Percentiles rank a stretch among this genome's conserved stretches.
These are phyloP conservation scores for Nesogale talazaci DNA, from an alignment of 2,113 vertebrate species.

Conservation along the genomic window DNA sequence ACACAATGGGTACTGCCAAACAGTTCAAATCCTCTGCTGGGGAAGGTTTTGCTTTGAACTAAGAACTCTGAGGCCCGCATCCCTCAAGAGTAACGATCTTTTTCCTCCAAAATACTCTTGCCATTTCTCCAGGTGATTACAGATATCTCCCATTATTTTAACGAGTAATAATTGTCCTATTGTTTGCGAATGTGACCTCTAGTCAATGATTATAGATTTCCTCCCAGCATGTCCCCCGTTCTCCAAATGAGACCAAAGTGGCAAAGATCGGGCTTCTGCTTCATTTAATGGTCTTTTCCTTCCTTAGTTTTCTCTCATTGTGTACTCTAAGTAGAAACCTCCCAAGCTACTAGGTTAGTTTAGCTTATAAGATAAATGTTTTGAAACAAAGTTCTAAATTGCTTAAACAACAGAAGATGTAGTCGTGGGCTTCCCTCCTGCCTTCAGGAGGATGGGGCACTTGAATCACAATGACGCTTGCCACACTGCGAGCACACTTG, in stretches of 20 bases:
- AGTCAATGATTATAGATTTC: conserved; percentile 65
- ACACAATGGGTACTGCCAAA: neutral
- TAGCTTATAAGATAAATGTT: conserved; percentile 6
- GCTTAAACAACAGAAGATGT: neutral
- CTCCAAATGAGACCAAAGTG: conserved; percentile 85
- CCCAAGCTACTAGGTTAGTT: neutral
- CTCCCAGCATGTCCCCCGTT: conserved; percentile 78
- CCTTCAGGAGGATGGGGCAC: neutral
- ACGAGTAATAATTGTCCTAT: conserved; percentile 29
- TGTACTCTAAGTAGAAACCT: conserved; percentile 36
- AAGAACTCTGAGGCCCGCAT: neutral
- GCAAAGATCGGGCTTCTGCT: conserved; percentile 21
- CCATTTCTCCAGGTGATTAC: conserved; percentile 78
- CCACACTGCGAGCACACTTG: neutral
- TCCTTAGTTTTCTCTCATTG: neutral
- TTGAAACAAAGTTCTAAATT: neutral
- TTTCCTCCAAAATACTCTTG: neutral
- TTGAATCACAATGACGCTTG: conserved; percentile 8
- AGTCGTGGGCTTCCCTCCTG: neutral
- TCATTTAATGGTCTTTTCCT: conserved; percentile 43
- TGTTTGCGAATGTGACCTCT: conserved; percentile 69
- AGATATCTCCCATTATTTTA: conserved; percentile 75
- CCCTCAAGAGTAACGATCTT: neutral
- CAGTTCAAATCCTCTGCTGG: no score
- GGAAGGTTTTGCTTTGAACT: neutral